phyloP scores from a whole-genome alignment of 2,888 invertebrate species.

The Conchocele bisecta region DNA sequence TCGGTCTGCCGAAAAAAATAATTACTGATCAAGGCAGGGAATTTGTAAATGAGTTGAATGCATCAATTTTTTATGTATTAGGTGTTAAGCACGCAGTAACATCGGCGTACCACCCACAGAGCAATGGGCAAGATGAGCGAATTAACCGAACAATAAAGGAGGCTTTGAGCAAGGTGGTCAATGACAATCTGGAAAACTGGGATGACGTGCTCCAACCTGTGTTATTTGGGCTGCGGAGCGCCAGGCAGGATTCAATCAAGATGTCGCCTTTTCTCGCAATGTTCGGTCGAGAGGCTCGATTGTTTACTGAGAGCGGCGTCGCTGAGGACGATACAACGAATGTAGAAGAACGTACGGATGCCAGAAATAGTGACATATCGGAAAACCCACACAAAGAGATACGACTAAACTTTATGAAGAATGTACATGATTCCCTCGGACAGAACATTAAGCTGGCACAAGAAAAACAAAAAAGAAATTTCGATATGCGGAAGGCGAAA shows the following conservation, averaged over 20 bases:
- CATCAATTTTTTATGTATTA: not conserved
- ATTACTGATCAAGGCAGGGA: conserved; percentile 16
- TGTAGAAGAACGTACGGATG: no score
- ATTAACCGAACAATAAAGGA: conserved; percentile 27
- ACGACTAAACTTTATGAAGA: no score
- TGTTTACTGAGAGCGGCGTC: not conserved
- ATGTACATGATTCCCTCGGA: no score
- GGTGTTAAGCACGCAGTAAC: conserved; percentile 1
- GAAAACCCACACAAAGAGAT: no score
- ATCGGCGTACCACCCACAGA: conserved; percentile 35
- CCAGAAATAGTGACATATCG: no score
- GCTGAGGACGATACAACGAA: no score
- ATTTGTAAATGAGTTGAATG: conserved; percentile 6
- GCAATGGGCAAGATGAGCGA: conserved; percentile 26
- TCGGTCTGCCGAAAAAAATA: conserved; percentile 6
- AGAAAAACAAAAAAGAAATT: no score
- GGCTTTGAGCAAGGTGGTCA: not conserved
- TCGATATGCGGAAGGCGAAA: no score
- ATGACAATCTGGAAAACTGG: not conserved
- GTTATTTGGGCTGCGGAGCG: not conserved
- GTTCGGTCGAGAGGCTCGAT: not conserved
- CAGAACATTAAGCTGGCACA: no score
- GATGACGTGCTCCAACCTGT: not conserved
- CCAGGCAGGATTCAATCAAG: not conserved
- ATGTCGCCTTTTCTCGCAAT: not conserved